phyloP scores from a whole-genome alignment of 1,140 invertebrate species.

The Anoplophora glabripennis region DNA sequence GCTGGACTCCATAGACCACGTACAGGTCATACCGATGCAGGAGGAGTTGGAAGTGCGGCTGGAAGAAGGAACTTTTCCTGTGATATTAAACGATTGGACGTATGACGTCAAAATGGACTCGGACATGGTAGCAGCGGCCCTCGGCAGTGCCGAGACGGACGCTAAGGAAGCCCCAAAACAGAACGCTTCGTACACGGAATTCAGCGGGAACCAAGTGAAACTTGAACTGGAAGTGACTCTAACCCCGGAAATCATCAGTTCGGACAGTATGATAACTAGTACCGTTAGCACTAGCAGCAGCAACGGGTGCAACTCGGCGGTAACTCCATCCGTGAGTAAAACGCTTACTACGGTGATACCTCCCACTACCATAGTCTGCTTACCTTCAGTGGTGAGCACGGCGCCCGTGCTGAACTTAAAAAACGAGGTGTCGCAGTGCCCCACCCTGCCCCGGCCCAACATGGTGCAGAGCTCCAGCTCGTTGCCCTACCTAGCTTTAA shows the following conservation, averaged over 20 bases:
- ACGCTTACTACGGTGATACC: constrained; percentile 50
- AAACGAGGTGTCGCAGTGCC: constrained; percentile 40
- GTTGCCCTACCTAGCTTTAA: constrained; percentile 54
- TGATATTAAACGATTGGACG: constrained; percentile 44
- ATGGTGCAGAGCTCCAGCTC: constrained; percentile 51
- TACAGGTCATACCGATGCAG: constrained; percentile 54
- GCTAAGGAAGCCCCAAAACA: constrained; percentile 19
- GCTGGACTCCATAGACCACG: constrained; percentile 39
- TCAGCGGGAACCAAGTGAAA: constrained; percentile 40
- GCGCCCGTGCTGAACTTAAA: constrained; percentile 44
- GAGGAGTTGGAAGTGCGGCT: constrained; percentile 54
- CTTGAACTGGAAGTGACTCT: constrained; percentile 55
- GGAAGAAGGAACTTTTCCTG: constrained; percentile 50
- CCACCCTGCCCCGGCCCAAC: constrained; percentile 37
- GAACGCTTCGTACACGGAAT: constrained; percentile 23
- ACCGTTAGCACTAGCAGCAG: constrained; percentile 42
- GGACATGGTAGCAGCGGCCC: constrained; percentile 44
- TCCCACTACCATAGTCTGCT: constrained; percentile 54
- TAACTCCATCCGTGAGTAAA: constrained; percentile 39
- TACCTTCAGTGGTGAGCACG: constrained; percentile 48
- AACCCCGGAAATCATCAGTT: constrained; percentile 51
- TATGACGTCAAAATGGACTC: constrained; percentile 47
- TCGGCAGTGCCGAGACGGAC: constrained; percentile 32
- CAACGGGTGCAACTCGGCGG: constrained; percentile 44
- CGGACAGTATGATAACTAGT: constrained; percentile 49